Base-by-base conservation (phyloP, 1,140 invertebrate genomes). In the Eurosta solidaginis region DNA sequence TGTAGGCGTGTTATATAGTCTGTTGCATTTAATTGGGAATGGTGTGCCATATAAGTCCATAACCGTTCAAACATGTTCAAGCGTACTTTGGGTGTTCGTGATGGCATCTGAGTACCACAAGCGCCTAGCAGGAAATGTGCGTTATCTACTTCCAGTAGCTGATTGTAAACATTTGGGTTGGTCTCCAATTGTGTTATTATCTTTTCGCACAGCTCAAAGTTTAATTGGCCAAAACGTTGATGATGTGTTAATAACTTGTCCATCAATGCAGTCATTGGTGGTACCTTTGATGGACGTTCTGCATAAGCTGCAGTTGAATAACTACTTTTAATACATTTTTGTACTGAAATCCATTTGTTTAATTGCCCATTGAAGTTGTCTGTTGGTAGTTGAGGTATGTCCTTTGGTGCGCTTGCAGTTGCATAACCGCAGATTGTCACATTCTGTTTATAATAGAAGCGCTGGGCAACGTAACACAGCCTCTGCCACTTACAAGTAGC, bases 91-190 rank as follows among this genome's bases (percentile, higher is more conserved):
- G 63, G 76, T n/a, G 52, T 81, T 29, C 80, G 79, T 0, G 83
- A 79, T 1, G 85, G 85, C 54, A 87, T 49, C 7, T 84, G 80
- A 2, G 83, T 82, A 40, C 85, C 85, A 74, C 85, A 86, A 3
- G 82, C 73, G 1, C 81, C 81, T 2, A 87, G 68, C 1, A 87
- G 77, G 25, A 87, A 87, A 54, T 84, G 81, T 52, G 81, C 49
- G 82, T 1, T 74, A 78, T 0, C 49, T 27, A 10, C n/a, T 80
- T 0, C n/a, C n/a, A 86, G 78, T 7, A 52, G 7, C 33, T 59
- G 9, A 59, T 68, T 75, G 40, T 68, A 68, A 36, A 40, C 33
- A 40, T 20, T 9, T 7, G 59, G 33, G 14, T 68, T 68, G 9
- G 17, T 36, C 14, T 68, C 59, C 7, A 68, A 40, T 12, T 68